Base-by-base conservation (phyloP, 2,113 vertebrate genomes). In the Stigmatopora nigra region DNA sequence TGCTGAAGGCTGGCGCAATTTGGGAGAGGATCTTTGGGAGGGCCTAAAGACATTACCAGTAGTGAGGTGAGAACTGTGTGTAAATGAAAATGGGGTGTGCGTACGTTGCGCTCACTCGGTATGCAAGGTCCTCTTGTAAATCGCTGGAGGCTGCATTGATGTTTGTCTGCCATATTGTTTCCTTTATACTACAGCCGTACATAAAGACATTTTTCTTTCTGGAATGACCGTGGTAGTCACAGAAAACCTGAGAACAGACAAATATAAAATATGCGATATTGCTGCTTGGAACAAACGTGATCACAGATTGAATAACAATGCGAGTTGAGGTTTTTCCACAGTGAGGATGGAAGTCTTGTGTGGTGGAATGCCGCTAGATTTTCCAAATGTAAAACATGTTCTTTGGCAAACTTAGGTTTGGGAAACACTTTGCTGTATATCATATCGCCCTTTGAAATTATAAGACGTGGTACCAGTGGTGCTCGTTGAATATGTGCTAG, bases 191-290 rank as follows among this genome's bases (percentile, higher is more conserved):
- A 89, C 97, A 99, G 78, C 97, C 97, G 47, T 99, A 99, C 95
- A 99, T 96, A 76, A 99, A 99, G 0, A 99, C 95, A 17, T 99
- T 99, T 88, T 99, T 99, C 91, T 99, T 99, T 67, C 97, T 93
- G 67, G 96, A 99, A 81, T 98, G 97, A 63, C 97, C 97, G 52
- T 99, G 97, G 81, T 98, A 99, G 88, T 99, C 97, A 20, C 90
- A 91, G 72, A 89, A 91, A 15, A 91, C 88, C 90, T 91, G 61
- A 25, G 17, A 10, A 15, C 13, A 51, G 6, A n/a, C 13, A 65
- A 4, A 66, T 52, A 64, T 12, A 14, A 31, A 6, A 22, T 31
- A 15, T 31, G 22, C 3, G 25, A 31, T 31, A 31, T 31, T 3
- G 25, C 25, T 31, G 25, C 25, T 31, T 31, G 25, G 25, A 31